Base-by-base conservation (phyloP, 2,797 vertebrate species). In the Pseudotriccus pelzelni region DNA sequence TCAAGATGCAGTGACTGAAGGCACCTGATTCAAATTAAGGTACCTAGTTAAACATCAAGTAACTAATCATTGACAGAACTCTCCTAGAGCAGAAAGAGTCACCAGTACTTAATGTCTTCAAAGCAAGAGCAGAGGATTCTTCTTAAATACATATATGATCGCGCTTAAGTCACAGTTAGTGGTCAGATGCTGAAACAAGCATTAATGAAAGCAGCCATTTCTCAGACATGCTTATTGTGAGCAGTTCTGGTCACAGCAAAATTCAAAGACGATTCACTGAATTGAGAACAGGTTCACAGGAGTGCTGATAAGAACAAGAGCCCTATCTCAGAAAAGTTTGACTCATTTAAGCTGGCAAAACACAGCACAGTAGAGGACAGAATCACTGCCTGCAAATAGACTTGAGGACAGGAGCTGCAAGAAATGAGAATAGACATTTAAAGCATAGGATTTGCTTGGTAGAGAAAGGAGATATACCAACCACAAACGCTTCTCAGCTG, bases 111-210 rank as follows among this genome's bases (percentile, higher is more conserved):
- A 34, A 62, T 14, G 19, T 28, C 83, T 58, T 88, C 74, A 84
- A 81, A 90, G 73, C 34, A 94, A 84, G 66, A 62, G 25, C 39
- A 66, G 63, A 84, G 21, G 39, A 82, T 52, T 17, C 19, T 75
- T 63, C 73, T 78, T n/a, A 85, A 77, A 74, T 24, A 22, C 17
- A 68, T 12, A 72, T 3, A 21, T 7, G 4, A 69, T 34, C 24
- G 46, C 25, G 22, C 41, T 44, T 62, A 91, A 80, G n/a, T 16
- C 58, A 44, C 34, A 62, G 12, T 88, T 81, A 53, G 46, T 12
- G 3, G 64, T 30, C 39, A 77, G n/a, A 36, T 43, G 30, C 28
- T 60, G 11, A 70, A 91, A 62, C 36, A 14, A 28, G 13, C 7
- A 30, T n/a, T 74, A 37, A 47, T 24, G 20, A 67, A 85, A 87